phyloP scores from a whole-genome alignment of 2,888 invertebrate genomes.

The Margaritifera margaritifera region DNA sequence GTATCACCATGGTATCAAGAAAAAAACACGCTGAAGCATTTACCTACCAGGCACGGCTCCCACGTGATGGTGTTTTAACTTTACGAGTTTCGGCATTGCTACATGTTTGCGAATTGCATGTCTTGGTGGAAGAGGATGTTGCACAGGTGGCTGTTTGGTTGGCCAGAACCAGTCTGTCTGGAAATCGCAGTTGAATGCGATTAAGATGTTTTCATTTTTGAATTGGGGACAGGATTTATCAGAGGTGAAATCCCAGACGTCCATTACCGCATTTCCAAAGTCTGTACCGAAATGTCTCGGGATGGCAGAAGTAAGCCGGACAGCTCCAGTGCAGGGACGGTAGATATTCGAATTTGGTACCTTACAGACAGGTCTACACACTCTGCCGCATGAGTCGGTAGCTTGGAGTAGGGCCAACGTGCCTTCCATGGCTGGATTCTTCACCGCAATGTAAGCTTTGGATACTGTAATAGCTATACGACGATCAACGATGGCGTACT shows the following conservation, averaged over 20 bases:
- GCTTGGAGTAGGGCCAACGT: conserved; percentile 49
- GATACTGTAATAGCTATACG: conserved; percentile 56
- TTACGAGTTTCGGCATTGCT: no score
- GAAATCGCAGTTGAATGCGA: conserved; percentile 64
- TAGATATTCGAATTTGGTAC: conserved; percentile 42
- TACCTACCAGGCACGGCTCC: no score
- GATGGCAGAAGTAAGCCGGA: conserved; percentile 39
- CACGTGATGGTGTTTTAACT: no score
- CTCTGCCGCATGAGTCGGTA: conserved; percentile 59
- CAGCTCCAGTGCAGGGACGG: conserved; percentile 54
- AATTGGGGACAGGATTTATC: conserved; percentile 50
- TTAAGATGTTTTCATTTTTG: conserved; percentile 45
- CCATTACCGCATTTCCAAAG: conserved; percentile 50
- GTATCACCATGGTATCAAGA: no score
- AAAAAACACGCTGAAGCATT: no score
- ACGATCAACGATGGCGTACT: conserved; percentile 59
- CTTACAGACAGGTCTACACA: conserved; percentile 59
- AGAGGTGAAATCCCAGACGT: conserved; percentile 51
- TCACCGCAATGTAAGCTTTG: conserved; percentile 56
- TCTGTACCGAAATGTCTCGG: conserved; percentile 52
- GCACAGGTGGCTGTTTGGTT: conserved; percentile 13
- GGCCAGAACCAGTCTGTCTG: conserved; percentile 48
- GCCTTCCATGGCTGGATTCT: conserved; percentile 29
- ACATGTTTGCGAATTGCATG: no score
- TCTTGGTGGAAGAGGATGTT: not conserved